Base-by-base conservation (phyloP, 1,140 invertebrate species). In the Diplogasteroides magnus region DNA sequence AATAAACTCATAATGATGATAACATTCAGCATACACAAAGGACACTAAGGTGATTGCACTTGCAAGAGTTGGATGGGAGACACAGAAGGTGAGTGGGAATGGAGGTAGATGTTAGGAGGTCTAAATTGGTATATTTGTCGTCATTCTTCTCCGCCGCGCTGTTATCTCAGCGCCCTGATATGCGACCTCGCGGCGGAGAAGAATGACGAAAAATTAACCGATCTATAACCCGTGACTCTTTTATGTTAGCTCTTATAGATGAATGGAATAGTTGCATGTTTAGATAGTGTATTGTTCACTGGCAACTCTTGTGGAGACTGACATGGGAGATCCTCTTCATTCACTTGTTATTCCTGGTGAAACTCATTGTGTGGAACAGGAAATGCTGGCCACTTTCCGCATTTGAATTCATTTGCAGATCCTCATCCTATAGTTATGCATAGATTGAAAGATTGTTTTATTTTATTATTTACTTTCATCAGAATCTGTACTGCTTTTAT, bases 321-420 rank as follows among this genome's bases (percentile, higher is more conserved):
- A 97, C 83, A 83, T 98, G 63, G 96, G 96, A 23, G 83, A 85
- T 28, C 95, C 96, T 26, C 86, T 98, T 57, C 96, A 99, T 86
- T 97, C 91, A 61, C 84, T 99, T 2, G 89, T 98, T 26, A 91
- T 98, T 79, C 78, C 78, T 28, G 76, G 78, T 26, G 27, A 74
- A 26, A 64, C 78, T 37, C 80, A 82, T 73, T 76, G 76, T 25
- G 59, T 82, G 27, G 80, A 82, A 73, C 28, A 64, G 31, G 77
- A 82, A 37, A 77, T 82, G 78, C 71, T 82, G 25, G 62, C 78
- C 23, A 81, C 76, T n/a, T 81, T 82, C 68, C n/a, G n/a, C n/a
- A n/a, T n/a, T n/a, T n/a, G n/a, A n/a, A n/a, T n/a, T n/a, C n/a
- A n/a, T n/a, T n/a, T n/a, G n/a, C n/a, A n/a, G n/a, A n/a, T n/a